Evolutionary conservation across 2,888 invertebrate species (phyloP), one percentile per base, ranked within the genome.

Genomic region (Drosophila formosana): DNA sequence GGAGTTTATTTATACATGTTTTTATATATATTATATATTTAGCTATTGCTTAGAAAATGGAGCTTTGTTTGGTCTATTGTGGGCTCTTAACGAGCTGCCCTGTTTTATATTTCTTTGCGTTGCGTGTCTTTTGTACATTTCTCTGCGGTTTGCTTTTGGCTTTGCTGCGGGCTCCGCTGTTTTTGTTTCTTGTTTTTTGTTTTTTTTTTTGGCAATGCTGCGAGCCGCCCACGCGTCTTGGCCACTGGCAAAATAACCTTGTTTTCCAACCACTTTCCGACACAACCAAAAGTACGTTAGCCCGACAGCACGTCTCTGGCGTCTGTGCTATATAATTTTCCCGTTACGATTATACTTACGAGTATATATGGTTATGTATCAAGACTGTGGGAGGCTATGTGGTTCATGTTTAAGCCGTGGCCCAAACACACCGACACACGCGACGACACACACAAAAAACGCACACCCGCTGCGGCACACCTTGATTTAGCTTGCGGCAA

Each of bases 61-160:
- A 30, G 39, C 37, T 47, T 69, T 50, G 52, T 69, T 72, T 64
- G 56, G 58, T 57, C 76, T 72, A 63, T 87, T 71, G 77, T 66
- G 74, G 58, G 56, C 45, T 18, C 30, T 46, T 70, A 63, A 72
- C 79, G 68, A 69, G 57, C 56, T 72, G 55, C 61, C 53, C 56
- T n/a, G 60, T 49, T 70, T 70, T 65, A 45, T 61, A 51, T 66
- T 67, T 66, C 47, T 46, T 66, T 63, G 28, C 46, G 65, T 76
- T 82, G 89, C 86, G 88, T 86, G 86, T 76, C 67, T 67, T 72
- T 57, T 45, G 66, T 67, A 74, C 88, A 88, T 86, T 88, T 88
- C 70, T 84, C 66, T 68, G 37, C 23, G 68, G 51, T 18, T 28
- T 43, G 53, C 53, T 43, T 51, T 56, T 57, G 52, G 56, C 47